phyloP scores from a whole-genome alignment of 2,797 vertebrate species.

The Loris lydekkerianus region DNA sequence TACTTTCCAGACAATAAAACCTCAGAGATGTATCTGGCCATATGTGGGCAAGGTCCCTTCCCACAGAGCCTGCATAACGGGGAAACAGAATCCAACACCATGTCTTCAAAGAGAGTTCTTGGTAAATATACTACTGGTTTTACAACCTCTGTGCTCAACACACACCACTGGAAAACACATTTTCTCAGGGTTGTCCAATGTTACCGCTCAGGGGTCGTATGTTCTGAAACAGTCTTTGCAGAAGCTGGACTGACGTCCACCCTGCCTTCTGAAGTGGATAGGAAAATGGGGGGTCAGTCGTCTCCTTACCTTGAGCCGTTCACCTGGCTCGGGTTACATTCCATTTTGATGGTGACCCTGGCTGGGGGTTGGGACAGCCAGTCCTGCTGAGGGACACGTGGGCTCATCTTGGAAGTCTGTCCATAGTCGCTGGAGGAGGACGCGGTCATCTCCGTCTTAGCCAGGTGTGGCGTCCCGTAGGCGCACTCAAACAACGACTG shows the following conservation, averaged over 20 bases:
- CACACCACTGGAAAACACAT: not conserved
- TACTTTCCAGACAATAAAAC: not conserved
- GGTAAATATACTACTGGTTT: not conserved
- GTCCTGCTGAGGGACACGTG: constrained; percentile 92
- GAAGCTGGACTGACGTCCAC: accelerated
- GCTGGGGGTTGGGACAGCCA: constrained; percentile 92
- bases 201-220: accelerated
- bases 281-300: accelerated
- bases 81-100: not conserved
- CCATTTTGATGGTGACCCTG: constrained; percentile 94
- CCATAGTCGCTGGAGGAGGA: constrained; percentile 93
- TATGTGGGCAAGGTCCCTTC: not conserved
- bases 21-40: constrained; percentile 30
- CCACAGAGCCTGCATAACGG: not conserved
- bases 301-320: constrained; percentile 92
- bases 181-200: not conserved
- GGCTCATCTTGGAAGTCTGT: constrained; percentile 94
- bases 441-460: constrained; percentile 93
- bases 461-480: constrained; percentile 92
- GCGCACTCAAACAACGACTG: constrained; percentile 94
- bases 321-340: constrained; percentile 92
- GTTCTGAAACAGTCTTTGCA: not conserved
- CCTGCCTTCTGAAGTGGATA: accelerated
- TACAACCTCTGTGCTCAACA: not conserved
- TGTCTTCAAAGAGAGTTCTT: constrained; percentile 59